Conservation (phyloP, 2,797 vertebrate genomes). For the Poecile montanus region DNA sequence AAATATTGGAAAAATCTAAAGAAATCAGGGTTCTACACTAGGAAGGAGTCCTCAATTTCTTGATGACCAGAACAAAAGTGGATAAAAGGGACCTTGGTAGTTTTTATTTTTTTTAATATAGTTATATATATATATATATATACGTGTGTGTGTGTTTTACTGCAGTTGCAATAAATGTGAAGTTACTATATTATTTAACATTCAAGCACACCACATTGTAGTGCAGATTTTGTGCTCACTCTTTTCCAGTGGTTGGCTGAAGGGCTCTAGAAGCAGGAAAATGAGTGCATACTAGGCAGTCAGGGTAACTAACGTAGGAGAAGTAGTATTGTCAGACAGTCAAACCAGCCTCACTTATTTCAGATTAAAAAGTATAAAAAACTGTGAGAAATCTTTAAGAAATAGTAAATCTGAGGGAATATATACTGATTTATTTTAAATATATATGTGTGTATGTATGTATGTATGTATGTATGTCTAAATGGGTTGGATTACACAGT, state of each 20-base stretch:
- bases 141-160: too few species aligned
- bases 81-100: neutral
- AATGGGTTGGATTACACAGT: neutral
- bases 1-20: neutral
- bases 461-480: neutral
- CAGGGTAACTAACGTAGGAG: neutral
- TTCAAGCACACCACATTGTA: neutral
- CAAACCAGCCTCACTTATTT: neutral
- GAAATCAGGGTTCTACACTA: neutral
- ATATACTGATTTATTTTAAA: neutral
- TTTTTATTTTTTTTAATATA: neutral
- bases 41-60: neutral
- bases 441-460: neutral
- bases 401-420: neutral
- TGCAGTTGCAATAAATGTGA: neutral
- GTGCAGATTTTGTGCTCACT: neutral
- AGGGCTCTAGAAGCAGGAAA: neutral
- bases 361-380: neutral
- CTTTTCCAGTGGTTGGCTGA: neutral
- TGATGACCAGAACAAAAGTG: accelerated
- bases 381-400: neutral
- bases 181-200: neutral
- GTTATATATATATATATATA: neutral
- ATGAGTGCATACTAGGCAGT: neutral
- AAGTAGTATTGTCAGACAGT: neutral